Percentiles rank a stretch among this genome's conserved stretches.
phyloP scores from a whole-genome alignment of 1,140 invertebrate genomes.

The Drosophila grimshawi region DNA sequence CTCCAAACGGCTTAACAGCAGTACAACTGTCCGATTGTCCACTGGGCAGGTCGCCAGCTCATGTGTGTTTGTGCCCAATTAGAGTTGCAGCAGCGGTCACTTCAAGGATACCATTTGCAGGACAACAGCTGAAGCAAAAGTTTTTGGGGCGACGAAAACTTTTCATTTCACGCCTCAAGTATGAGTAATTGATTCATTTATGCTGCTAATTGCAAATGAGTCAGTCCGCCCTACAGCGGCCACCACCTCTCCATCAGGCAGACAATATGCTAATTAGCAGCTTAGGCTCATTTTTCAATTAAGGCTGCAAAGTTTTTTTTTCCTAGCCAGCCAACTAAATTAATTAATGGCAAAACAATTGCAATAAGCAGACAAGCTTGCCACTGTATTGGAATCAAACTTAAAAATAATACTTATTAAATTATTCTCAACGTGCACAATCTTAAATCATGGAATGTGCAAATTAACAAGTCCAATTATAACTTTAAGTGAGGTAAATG shows the following conservation, averaged over 20 bases:
- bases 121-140: conserved; percentile 36
- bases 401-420: background rate
- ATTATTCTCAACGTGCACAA: background rate
- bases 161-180: conserved; percentile 75
- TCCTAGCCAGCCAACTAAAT: conserved; percentile 52
- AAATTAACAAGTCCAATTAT: no score
- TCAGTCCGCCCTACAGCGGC: background rate
- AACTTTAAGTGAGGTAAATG: no score
- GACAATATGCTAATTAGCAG: conserved; percentile 73
- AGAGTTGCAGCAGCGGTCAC: conserved; percentile 75
- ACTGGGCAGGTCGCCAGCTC: background rate
- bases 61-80: conserved; percentile 66
- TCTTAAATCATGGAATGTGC: background rate
- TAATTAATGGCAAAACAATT: conserved; percentile 73
- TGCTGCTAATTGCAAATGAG: conserved; percentile 67
- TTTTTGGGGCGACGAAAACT: conserved; percentile 63
- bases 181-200: conserved; percentile 81
- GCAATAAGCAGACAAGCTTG: background rate
- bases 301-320: conserved; percentile 53
- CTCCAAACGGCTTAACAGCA: conserved; percentile 24
- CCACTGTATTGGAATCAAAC: conserved; percentile 29
- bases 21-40: conserved; percentile 7
- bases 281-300: conserved; percentile 81
- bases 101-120: conserved; percentile 59
- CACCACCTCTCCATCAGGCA: background rate